Evolutionary conservation across 1,140 invertebrate genomes (phyloP).

Genomic region (Trypoxylus dichotomus): DNA sequence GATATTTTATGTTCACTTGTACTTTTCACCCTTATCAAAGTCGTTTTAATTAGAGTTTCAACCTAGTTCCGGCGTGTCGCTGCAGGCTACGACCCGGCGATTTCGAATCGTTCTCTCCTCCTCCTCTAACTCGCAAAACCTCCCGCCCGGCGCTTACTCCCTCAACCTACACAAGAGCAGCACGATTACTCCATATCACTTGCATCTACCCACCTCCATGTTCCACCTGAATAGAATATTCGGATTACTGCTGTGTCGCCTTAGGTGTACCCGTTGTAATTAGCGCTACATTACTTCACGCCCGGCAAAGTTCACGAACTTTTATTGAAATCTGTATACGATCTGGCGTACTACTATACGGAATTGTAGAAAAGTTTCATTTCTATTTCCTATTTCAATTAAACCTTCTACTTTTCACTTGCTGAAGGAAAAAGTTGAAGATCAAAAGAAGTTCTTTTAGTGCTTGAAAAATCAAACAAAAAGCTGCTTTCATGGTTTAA

Average conservation of each 20-base stretch:
- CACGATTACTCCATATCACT: conserved; percentile 5
- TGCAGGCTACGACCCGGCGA: not conserved
- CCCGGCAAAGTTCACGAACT: not conserved
- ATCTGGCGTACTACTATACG: not conserved
- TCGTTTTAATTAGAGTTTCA: conserved; percentile 24
- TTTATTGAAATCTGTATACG: conserved; percentile 4
- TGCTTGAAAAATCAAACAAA: too few relatives aligned
- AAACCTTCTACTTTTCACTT: too few relatives aligned
- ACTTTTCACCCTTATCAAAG: conserved; percentile 25
- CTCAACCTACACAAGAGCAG: not conserved
- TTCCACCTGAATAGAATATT: conserved; percentile 1
- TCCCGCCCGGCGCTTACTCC: not conserved
- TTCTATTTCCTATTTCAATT: not conserved
- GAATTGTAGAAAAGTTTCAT: too few relatives aligned
- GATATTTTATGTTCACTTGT: conserved; percentile 10
- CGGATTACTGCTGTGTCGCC: not conserved
- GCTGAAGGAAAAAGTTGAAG: too few relatives aligned
- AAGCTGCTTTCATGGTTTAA: too few relatives aligned
- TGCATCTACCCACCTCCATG: not conserved
- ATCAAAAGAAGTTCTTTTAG: too few relatives aligned
- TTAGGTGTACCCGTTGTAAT: not conserved
- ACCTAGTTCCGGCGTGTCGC: conserved; percentile 9
- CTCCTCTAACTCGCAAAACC: not conserved
- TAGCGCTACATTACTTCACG: not conserved
- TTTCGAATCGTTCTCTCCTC: not conserved